Base-by-base conservation (phyloP, 2,113 vertebrate species). In the Hymenochirus boettgeri region DNA sequence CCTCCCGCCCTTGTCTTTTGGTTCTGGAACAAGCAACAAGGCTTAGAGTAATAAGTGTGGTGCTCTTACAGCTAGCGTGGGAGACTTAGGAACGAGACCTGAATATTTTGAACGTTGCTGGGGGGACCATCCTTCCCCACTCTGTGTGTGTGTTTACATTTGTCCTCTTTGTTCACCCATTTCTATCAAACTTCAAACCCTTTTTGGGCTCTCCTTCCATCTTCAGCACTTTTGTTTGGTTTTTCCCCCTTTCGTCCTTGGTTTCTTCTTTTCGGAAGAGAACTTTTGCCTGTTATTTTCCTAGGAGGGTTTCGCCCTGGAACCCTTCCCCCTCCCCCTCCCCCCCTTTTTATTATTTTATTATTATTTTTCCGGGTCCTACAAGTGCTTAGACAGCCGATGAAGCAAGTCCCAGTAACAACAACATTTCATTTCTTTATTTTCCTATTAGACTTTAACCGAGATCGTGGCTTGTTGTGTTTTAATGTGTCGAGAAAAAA, bases 1-100 rank as follows among this genome's bases (percentile, higher is more conserved):
- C 62, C 39, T 42, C 29, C 63, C 63, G 39, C 46, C 63, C 46
- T 35, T 50, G 42, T 33, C 54, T 66, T 58, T 66, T 57, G 54
- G n/a, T n/a, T n/a, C 63, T 58, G 47, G 54, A 66, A 54, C 54
- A 57, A 33, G 54, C 63, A 57, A 26, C 46, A 50, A 54, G 63
- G 57, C 50, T 57, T 66, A 54, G 65, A 78, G 83, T 86, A 70
- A 77, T 71, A 77, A 75, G 80, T 83, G 92, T 90, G 82, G 90
- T 62, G 82, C 73, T 72, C 81, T 78, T 82, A n/a, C n/a, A n/a
- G n/a, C n/a, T n/a, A n/a, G 89, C 86, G 90, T 86, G n/a, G 83
- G 89, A 90, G 92, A 91, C 88, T 92, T n/a, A n/a, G 85, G 92
- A 89, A 99, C 96, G 95, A 91, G 95, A 96, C 90, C 89, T 96